Conservation (phyloP, 2,113 vertebrate species). For the Ursus arctos region DNA sequence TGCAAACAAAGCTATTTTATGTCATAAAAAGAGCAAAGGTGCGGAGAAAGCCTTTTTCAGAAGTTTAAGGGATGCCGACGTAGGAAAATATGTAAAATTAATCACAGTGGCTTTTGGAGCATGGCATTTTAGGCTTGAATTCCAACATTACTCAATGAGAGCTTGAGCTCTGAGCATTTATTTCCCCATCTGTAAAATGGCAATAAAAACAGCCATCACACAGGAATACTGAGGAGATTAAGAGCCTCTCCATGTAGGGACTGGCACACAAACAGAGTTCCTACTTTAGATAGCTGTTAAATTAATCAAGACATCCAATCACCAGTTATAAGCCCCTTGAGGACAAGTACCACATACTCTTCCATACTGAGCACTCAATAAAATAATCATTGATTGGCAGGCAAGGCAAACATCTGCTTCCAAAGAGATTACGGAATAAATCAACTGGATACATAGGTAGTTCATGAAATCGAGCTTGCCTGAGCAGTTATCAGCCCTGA, state of each 20-base stretch:
- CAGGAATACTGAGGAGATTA: background rate
- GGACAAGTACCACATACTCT: background rate
- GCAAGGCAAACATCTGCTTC: slow-evolving; percentile 31
- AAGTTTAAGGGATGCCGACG: background rate
- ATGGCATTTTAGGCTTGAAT: background rate
- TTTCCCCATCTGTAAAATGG: slow-evolving; percentile 29
- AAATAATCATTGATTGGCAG: slow-evolving; percentile 45
- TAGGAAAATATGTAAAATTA: background rate
- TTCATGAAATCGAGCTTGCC: background rate
- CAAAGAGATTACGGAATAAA: background rate
- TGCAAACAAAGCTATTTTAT: background rate
- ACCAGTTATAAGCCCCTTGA: background rate
- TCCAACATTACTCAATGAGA: background rate
- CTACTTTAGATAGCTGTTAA: slow-evolving; percentile 38
- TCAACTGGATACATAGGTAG: background rate
- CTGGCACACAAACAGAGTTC: background rate
- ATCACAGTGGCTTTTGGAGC: background rate
- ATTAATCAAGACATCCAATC: slow-evolving; percentile 58
- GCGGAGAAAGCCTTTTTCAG: background rate
- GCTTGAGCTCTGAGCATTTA: background rate
- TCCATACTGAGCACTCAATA: background rate
- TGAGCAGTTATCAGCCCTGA: background rate
- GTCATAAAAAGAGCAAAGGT: background rate
- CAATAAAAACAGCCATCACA: background rate
- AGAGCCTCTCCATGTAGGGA: background rate